Evolutionary conservation across 2,113 vertebrate genomes (phyloP).

Genomic region (Miniopterus natalensis): DNA sequence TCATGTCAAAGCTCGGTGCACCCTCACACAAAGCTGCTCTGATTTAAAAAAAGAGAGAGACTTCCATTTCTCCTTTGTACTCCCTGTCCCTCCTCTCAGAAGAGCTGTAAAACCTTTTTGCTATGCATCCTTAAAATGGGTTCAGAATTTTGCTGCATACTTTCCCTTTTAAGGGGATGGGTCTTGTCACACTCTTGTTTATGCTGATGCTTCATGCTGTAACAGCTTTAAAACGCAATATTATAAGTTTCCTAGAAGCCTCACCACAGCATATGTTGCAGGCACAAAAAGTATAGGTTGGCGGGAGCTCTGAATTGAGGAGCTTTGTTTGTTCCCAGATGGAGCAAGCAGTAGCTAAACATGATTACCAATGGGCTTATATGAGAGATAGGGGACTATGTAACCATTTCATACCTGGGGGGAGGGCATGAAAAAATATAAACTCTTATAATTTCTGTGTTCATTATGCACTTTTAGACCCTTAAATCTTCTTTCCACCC

Average conservation of each 20-base stretch:
- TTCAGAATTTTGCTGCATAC: conserved; percentile 44
- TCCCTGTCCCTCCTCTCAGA: conserved; percentile 6
- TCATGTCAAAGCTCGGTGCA: conserved; percentile 53
- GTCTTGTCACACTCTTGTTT: neutral
- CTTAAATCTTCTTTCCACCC: neutral
- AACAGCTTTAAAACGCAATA: neutral
- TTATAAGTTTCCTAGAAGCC: conserved; percentile 56
- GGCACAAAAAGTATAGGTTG: neutral
- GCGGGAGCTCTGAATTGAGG: neutral
- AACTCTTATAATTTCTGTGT: neutral
- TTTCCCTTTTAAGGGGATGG: neutral
- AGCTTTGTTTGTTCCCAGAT: conserved; percentile 9
- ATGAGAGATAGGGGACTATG: neutral
- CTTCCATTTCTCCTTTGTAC: conserved; percentile 42
- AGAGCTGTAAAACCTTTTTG: neutral
- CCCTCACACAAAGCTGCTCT: conserved; percentile 45
- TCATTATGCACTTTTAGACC: neutral
- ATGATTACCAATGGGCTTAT: conserved; percentile 5
- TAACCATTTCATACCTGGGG: neutral
- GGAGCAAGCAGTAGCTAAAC: neutral
- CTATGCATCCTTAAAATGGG: conserved; percentile 68
- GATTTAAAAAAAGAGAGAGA: conserved; percentile 7
- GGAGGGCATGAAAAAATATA: neutral
- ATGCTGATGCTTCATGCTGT: neutral
- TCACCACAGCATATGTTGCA: neutral